phyloP scores from a whole-genome alignment of 2,113 vertebrate species.

The Parus major region DNA sequence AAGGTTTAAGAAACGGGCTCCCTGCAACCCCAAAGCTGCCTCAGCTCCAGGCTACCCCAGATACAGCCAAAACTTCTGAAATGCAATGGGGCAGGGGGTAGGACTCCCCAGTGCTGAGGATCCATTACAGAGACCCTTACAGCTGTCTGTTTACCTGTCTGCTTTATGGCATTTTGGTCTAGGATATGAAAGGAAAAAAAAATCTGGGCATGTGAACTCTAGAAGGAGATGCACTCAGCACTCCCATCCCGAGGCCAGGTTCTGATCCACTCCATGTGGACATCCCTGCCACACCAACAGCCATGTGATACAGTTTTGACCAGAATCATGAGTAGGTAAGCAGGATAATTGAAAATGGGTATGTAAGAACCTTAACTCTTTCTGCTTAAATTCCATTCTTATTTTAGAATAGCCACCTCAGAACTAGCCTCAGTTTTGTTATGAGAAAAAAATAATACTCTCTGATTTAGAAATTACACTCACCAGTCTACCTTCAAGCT shows the following conservation, averaged over 20 bases:
- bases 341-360: background rate
- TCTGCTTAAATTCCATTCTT: background rate
- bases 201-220: background rate
- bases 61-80: background rate
- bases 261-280: background rate
- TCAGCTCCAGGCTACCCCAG: background rate
- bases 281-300: background rate
- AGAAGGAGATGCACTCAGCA: background rate
- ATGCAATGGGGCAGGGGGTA: rapidly evolving
- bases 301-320: background rate
- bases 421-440: background rate
- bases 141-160: background rate
- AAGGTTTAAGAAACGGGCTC: background rate
- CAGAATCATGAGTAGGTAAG: background rate
- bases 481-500: background rate
- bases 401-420: background rate
- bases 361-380: background rate
- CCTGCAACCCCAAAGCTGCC: background rate
- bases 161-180: background rate
- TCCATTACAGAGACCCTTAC: background rate
- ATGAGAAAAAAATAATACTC: background rate
- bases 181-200: background rate
- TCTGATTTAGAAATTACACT: background rate
- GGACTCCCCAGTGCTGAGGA: background rate
- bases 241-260: rapidly evolving